Base-by-base conservation (phyloP, 1,140 invertebrate species). In the Tetramorium simillimum region DNA sequence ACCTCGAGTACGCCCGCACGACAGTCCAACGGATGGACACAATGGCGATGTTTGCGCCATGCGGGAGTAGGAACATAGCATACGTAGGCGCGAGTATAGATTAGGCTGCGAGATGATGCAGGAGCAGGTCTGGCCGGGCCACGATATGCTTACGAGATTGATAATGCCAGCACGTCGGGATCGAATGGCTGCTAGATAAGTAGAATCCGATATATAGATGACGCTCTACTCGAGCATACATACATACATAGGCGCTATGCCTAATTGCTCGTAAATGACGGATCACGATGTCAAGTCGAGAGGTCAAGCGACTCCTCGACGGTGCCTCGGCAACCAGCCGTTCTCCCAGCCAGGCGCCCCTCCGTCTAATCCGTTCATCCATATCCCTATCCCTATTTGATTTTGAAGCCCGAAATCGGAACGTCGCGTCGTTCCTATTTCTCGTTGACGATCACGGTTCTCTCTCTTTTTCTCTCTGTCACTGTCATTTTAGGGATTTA, bases 121-220 rank as follows among this genome's bases (percentile, higher is more conserved):
- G 90, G 75, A 40, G 33, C 49, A 56, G 88, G 88, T 87, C 92
- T 92, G 92, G 72, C 67, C 53, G n/a, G 75, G 88, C 84, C 76
- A 91, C 86, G 92, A 93, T 93, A 93, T 93, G 92, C 89, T 92
- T 91, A 90, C 89, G 84, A 89, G 92, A 92, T 92, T 92, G 91
- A 93, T 92, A 93, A 92, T 91, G 82, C 88, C 65, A 60, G 70
- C 53, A 77, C 49, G 77, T 82, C 73, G 77, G 78, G 82, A 85
- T 91, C 82, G 88, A 88, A 90, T 63, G 40, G 75, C 86, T 85
- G 70, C 76, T 78, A 88, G 88, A 91, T 91, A 91, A 91, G 91
- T 91, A 91, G 90, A 90, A 89, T 60, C 89, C 70, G 53, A 37
- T 77, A 75, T 86, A 90, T 72, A 78, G 82, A 77, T 62, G 89